Base-by-base conservation (phyloP, 2,113 vertebrate genomes). In the Panthera uncia region DNA sequence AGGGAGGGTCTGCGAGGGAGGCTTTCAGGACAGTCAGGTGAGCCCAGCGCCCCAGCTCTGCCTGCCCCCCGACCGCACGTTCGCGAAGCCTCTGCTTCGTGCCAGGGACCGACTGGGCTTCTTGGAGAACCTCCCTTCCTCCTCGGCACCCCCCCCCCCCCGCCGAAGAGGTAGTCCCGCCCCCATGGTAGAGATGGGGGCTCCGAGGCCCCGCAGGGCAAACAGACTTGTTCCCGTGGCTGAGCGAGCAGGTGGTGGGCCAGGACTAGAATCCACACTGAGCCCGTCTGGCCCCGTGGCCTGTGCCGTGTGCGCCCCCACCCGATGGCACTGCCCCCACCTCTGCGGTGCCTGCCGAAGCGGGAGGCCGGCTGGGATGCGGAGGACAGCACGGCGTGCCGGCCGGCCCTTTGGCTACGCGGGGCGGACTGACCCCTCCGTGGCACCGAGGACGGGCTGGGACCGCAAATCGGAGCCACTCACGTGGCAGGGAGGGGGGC, bases 51-150 rank as follows among this genome's bases (percentile, higher is more conserved):
- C 15, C 15, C 7, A 0, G 38, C 18, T 93, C 55, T 4, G 27
- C 4, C 10, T 16, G 7, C 36, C 27, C 71, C 55, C n/a, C 0
- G 29, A 38, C 2, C 7, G 13, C 1, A 25, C 36, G 2, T 27
- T 23, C 29, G 1, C 1, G 11, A 25, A 66, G 41, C 18, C 16
- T 38, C 73, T 36, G 4, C 19, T 57, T 25, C 23, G 41, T 31
- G 55, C 21, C 78, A 71, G 41, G 23, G 3, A 41, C 10, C 52
- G 7, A 4, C 36, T 4, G 3, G 38, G 19, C 86, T 80, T 52
- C 23, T 57, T 4, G 87, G 5, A 52, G 29, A 36, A 31, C 41
- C 41, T 36, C 61, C 4, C 27, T 31, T 3, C 38, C 10, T 25
- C 81, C 69, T 73, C 91, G 6, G 25, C 81, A 23, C 41, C 7